Conservation (phyloP, 1,140 invertebrate genomes). For the Aphidius gifuensis region DNA sequence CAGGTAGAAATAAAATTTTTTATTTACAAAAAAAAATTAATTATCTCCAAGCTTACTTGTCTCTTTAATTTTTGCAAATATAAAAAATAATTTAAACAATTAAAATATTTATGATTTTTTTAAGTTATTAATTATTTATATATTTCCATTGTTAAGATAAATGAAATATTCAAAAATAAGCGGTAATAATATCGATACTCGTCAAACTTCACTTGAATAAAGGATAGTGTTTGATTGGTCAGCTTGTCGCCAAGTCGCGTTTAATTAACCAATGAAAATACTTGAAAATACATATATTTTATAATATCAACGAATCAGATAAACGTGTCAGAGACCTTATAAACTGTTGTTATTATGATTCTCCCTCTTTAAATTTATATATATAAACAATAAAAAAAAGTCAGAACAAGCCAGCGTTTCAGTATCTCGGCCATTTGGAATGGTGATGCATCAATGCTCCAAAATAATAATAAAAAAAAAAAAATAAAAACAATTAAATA, state of each 20-base stretch:
- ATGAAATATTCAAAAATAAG: too few relatives aligned
- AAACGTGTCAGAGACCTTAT: constrained; percentile 30
- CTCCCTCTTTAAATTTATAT: neutral
- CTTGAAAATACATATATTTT: constrained; percentile 28
- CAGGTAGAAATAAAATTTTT: too few relatives aligned
- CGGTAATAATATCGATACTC: too few relatives aligned
- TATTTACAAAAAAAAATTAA: too few relatives aligned
- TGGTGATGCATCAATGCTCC: neutral
- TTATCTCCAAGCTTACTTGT: too few relatives aligned
- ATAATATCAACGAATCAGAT: constrained; percentile 12
- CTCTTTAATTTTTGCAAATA: too few relatives aligned
- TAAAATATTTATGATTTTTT: too few relatives aligned
- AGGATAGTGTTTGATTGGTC: constrained; percentile 31
- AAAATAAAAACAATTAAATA: neutral
- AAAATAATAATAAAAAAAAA: neutral
- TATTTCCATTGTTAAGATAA: too few relatives aligned
- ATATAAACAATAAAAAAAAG: neutral
- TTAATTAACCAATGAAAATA: constrained; percentile 32
- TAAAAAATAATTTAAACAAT: too few relatives aligned
- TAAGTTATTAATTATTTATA: too few relatives aligned
- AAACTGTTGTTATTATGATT: neutral
- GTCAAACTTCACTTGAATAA: too few relatives aligned
- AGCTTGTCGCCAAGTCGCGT: constrained; percentile 48
- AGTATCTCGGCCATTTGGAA: constrained; percentile 21
- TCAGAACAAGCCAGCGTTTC: neutral